Evolutionary conservation across 1,140 invertebrate genomes (phyloP).

Genomic region (Drosophila tani): DNA sequence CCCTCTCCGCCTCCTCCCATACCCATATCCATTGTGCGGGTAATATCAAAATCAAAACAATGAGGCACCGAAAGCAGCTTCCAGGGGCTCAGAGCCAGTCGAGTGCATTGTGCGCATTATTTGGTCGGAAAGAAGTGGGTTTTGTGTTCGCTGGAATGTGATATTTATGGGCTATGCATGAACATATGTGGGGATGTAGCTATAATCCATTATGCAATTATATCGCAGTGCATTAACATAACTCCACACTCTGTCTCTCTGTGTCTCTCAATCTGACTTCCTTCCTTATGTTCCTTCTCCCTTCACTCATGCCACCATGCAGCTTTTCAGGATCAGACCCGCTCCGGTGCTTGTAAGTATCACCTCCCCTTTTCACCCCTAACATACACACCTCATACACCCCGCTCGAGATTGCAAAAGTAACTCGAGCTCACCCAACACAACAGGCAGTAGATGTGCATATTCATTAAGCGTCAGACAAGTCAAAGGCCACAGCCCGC

Average conservation of each 20-base stretch:
- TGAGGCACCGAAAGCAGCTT: constrained; percentile 3
- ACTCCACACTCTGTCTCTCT: constrained; percentile 52
- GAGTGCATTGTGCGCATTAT: constrained; percentile 34
- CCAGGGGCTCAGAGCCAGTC: constrained; percentile 20
- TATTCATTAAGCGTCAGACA: constrained; percentile 45
- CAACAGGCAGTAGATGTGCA: constrained; percentile 37
- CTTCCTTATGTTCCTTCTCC: constrained; percentile 16
- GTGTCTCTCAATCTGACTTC: constrained; percentile 36
- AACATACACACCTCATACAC: constrained; percentile 22
- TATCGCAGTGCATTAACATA: constrained; percentile 70
- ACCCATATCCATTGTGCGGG: background rate
- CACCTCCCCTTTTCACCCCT: constrained; percentile 45
- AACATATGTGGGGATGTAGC: constrained; percentile 9
- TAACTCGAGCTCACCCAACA: constrained; percentile 16
- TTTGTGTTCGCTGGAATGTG: constrained; percentile 12
- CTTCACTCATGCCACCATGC: constrained; percentile 76
- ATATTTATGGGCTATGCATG: background rate
- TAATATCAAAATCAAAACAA: constrained; percentile 9
- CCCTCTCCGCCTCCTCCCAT: no score
- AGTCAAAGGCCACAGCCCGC: constrained; percentile 42
- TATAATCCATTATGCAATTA: constrained; percentile 65
- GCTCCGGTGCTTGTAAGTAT: constrained; percentile 98
- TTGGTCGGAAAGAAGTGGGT: constrained; percentile 11
- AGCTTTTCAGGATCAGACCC: constrained; percentile 99
- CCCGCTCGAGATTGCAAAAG: constrained; percentile 19